These are phyloP conservation scores for Smutsia gigantea DNA, from an alignment of 2,797 vertebrate species.

Conservation along the genomic window DNA sequence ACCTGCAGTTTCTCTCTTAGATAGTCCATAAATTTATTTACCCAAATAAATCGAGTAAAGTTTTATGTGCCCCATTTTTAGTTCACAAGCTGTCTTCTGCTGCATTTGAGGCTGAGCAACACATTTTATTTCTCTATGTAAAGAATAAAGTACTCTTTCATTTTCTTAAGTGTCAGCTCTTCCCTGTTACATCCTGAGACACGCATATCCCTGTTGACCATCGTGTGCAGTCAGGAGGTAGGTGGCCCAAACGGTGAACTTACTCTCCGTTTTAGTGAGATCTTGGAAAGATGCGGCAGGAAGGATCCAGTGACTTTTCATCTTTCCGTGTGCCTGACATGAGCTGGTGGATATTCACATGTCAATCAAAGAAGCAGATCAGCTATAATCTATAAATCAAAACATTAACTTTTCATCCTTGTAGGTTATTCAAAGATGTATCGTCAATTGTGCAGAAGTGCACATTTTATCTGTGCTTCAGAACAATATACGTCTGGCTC, in stretches of 20 bases:
- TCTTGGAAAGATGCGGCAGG: neutral
- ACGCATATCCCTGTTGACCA: neutral
- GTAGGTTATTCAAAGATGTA: neutral
- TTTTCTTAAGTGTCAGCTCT: neutral
- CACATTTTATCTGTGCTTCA: neutral
- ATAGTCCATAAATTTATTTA: neutral
- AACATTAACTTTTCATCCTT: neutral
- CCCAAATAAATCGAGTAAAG: neutral
- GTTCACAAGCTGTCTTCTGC: neutral
- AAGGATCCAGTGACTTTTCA: neutral
- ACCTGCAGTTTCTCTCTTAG: neutral
- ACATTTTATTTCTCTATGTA: neutral
- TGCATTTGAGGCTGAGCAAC: neutral
- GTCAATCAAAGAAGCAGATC: neutral
- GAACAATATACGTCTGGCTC: neutral
- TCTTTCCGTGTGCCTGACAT: neutral
- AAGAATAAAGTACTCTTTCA: neutral
- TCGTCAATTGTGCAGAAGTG: neutral
- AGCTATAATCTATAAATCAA: neutral
- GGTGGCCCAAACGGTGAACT: neutral
- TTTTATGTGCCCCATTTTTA: neutral
- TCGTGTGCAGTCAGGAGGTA: too few relatives aligned
- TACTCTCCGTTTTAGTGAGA: neutral
- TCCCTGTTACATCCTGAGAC: neutral
- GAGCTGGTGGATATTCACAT: neutral